Evolutionary conservation across 1,140 invertebrate species (phyloP), one percentile per base, ranked within the genome.

Genomic region (Drosophila pandora): DNA sequence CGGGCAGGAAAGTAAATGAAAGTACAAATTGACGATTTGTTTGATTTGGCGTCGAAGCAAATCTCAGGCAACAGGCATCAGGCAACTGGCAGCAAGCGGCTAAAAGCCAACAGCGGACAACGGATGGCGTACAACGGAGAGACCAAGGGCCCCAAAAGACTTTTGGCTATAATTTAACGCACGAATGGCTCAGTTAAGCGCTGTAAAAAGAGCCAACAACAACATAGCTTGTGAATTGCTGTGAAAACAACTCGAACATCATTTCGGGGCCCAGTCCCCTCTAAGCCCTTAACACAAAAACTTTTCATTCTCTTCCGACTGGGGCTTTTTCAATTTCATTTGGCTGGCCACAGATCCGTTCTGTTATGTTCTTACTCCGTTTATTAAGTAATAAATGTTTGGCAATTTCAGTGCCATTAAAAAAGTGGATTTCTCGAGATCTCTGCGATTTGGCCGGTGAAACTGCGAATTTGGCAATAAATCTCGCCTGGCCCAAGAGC

Each of bases 21-120:
- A 79, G 83, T 88, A 87, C 82, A 87, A 83, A 83, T 87, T 88
- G 82, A 65, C 78, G 79, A 87, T 88, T 87, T 88, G 82, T 87
- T 87, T 87, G 82, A 88, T 88, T 87, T 83, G 71, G 56, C 67
- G 73, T 59, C 55, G 81, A 70, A 74, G 83, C 61, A 76, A 82
- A 82, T 87, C 84, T 76, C 63, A 53, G 57, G 10, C 63, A 67
- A 41, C 39, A 67, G 39, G 39, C 32, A 41, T 7, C 47, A 48
- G 52, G 34, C 13, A 62, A 41, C 54, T 21, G 52, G 43, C 61
- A 37, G 5, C 41, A 21, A 21, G n/a, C 22, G 49, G 50, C 17
- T 21, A 43, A 43, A 13, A 43, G n/a, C 17, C 17, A 21, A 47
- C n/a, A 43, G 28, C 43, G 43, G 43, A 47, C 41, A 43, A 21